phyloP scores from a whole-genome alignment of 2,113 vertebrate species.

The Coptodon rendalli region DNA sequence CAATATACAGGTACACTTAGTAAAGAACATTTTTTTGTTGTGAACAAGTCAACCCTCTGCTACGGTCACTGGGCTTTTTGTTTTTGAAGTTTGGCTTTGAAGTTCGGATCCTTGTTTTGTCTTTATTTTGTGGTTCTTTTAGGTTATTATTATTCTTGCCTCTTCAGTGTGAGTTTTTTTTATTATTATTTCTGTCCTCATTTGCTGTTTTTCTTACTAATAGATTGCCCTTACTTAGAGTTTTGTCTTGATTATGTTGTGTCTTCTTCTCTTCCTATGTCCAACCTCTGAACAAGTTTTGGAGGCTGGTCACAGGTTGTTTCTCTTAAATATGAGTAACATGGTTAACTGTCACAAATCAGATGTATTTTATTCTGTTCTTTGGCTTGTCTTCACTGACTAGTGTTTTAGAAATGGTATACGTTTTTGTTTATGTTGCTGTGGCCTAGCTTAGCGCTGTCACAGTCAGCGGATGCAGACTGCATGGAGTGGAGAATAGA shows the following conservation, averaged over 20 bases:
- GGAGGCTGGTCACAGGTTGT: background rate
- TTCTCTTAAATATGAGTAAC: background rate
- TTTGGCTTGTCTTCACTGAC: background rate
- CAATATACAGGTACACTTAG: background rate
- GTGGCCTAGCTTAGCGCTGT: background rate
- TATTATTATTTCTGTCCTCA: background rate
- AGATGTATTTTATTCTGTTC: background rate
- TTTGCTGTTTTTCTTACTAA: background rate
- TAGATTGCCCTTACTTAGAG: background rate
- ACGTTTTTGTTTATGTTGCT: background rate
- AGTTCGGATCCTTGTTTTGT: background rate
- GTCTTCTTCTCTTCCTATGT: background rate
- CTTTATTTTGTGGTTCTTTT: fast-evolving
- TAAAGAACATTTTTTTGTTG: background rate
- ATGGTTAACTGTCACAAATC: background rate
- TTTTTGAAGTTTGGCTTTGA: background rate
- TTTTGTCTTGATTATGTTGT: background rate
- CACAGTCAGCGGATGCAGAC: fast-evolving
- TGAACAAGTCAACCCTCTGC: background rate
- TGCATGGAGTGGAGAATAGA: background rate
- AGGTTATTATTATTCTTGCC: background rate
- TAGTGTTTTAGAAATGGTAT: background rate
- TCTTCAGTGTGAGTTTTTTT: background rate
- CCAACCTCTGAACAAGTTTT: background rate
- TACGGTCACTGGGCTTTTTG: fast-evolving